Percentiles rank a stretch among this genome's conserved stretches.
phyloP scores from a whole-genome alignment of 2,888 invertebrate genomes.

The Pachliopta kotzebuea region DNA sequence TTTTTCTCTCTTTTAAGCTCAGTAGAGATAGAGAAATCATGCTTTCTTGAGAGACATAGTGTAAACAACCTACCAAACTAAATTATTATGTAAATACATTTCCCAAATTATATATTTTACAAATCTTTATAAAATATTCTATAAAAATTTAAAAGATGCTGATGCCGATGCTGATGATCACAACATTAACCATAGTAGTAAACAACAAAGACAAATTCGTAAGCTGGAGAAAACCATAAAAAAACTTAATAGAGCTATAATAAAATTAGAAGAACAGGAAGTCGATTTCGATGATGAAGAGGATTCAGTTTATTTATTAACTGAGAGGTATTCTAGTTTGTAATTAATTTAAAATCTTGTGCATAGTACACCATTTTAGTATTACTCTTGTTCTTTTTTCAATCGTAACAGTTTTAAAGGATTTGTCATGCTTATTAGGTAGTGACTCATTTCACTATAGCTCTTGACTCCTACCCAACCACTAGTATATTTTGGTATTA shows the following conservation, averaged over 20 bases:
- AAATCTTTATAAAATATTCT: too few species aligned
- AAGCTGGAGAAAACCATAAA: constrained; percentile 82
- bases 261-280: constrained; percentile 84
- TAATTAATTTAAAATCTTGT: neutral
- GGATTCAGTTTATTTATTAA: constrained; percentile 85
- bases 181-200: constrained; percentile 62
- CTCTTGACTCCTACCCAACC: too few species aligned
- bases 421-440: too few species aligned
- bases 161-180: constrained; percentile 36
- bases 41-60: too few species aligned
- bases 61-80: too few species aligned
- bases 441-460: too few species aligned
- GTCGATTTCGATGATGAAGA: constrained; percentile 87
- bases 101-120: neutral
- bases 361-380: neutral
- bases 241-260: constrained; percentile 83
- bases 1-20: too few species aligned
- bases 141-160: neutral
- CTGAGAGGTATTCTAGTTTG: constrained; percentile 76
- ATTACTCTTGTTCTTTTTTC: too few species aligned
- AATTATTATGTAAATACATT: too few species aligned
- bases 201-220: constrained; percentile 75
- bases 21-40: too few species aligned
- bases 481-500: too few species aligned
- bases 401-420: too few species aligned